Conservation (phyloP, 2,888 invertebrate species). For the Epinotia brunnichana region DNA sequence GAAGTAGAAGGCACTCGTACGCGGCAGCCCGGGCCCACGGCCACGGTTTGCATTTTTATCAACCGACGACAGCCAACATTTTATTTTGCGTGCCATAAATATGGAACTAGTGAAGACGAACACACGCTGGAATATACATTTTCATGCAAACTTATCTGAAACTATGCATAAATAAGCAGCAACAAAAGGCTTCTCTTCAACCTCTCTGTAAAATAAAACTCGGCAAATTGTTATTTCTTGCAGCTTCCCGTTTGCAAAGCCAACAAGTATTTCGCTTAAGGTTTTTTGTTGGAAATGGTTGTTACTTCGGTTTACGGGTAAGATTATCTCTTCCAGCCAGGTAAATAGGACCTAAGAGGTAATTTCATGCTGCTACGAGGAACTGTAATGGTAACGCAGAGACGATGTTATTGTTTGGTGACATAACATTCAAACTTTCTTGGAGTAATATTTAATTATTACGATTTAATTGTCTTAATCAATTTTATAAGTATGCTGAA, state of each 20-base stretch:
- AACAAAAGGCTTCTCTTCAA: slow-evolving; percentile 60
- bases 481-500: neutral
- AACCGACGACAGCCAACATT: slow-evolving; percentile 76
- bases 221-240: slow-evolving; percentile 45
- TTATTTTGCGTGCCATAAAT: slow-evolving; percentile 82
- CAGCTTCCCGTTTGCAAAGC: slow-evolving; percentile 42
- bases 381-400: slow-evolving; percentile 3
- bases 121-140: slow-evolving; percentile 72
- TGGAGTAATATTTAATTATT: neutral
- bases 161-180: slow-evolving; percentile 79
- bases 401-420: slow-evolving; percentile 15
- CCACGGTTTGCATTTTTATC: slow-evolving; percentile 82
- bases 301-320: slow-evolving; percentile 50
- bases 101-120: slow-evolving; percentile 74
- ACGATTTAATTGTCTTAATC: no score
- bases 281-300: slow-evolving; percentile 51
- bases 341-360: slow-evolving; percentile 38
- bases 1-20: slow-evolving; percentile 10
- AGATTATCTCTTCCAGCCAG: slow-evolving; percentile 44
- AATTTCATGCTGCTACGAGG: slow-evolving; percentile 28
- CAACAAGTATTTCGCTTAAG: slow-evolving; percentile 44
- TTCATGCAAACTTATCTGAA: slow-evolving; percentile 79
- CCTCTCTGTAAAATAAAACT: slow-evolving; percentile 64
- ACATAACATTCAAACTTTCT: neutral
- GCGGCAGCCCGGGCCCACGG: slow-evolving; percentile 64